Conservation (phyloP, 1,140 invertebrate species). For the Macrobrachium rosenbergii region DNA sequence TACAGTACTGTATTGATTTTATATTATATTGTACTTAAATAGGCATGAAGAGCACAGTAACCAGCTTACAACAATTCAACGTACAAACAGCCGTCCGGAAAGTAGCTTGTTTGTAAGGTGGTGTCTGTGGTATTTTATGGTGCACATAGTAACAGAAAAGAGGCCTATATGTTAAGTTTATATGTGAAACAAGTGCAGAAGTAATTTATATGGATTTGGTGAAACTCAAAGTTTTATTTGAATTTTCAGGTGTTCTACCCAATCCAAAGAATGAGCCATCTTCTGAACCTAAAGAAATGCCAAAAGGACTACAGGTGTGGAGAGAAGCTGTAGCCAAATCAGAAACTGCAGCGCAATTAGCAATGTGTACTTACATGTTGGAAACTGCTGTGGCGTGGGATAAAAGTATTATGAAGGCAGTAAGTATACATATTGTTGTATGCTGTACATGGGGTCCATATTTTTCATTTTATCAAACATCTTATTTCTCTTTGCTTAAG, state of each 20-base stretch:
- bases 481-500: too few relatives aligned
- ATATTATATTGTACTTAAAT: too few relatives aligned
- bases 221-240: neutral
- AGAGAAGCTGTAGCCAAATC: conserved; percentile 86
- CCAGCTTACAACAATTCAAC: neutral
- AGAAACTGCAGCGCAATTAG: conserved; percentile 88
- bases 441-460: neutral
- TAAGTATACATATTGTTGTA: conserved; percentile 73
- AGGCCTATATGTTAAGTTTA: too few relatives aligned
- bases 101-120: neutral
- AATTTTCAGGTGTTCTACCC: conserved; percentile 32
- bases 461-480: too few relatives aligned
- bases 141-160: too few relatives aligned
- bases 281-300: conserved; percentile 63
- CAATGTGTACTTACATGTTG: conserved; percentile 90
- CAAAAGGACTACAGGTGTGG: conserved; percentile 83
- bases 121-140: too few relatives aligned
- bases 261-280: conserved; percentile 49
- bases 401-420: conserved; percentile 99
- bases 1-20: too few relatives aligned
- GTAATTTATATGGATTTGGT: too few relatives aligned
- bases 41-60: too few relatives aligned
- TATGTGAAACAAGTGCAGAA: too few relatives aligned
- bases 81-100: too few relatives aligned
- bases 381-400: conserved; percentile 96